Percentiles rank a stretch among this genome's conserved stretches.
These are phyloP conservation scores for Abramis brama DNA, from an alignment of 2,113 vertebrate species.

Conservation along the genomic window DNA sequence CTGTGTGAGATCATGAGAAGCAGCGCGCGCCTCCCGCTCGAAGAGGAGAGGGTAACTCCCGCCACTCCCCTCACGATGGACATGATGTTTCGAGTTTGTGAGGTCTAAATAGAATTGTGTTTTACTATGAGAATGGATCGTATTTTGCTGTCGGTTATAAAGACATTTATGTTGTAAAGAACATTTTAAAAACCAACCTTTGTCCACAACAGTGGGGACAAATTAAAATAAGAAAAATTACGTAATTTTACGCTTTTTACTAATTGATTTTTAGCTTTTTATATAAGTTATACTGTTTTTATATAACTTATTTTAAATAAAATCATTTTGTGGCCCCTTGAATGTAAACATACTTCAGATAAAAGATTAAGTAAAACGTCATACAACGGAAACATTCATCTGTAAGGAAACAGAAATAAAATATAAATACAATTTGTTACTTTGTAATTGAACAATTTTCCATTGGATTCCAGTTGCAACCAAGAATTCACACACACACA, in stretches of 20 bases:
- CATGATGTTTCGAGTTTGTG: background rate
- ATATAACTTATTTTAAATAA: background rate
- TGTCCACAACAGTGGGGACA: background rate
- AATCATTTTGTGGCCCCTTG: background rate
- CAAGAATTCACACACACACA: background rate
- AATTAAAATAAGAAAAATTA: background rate
- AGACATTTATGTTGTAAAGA: background rate
- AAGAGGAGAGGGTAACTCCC: background rate
- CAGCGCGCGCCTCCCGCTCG: constrained; percentile 28
- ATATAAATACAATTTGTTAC: background rate
- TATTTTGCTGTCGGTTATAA: background rate
- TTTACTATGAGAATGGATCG: background rate
- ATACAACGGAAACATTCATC: no score
- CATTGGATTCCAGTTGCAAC: background rate
- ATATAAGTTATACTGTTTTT: background rate
- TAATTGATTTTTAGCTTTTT: background rate
- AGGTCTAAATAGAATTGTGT: background rate
- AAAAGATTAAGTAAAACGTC: background rate
- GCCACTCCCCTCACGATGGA: constrained; percentile 1
- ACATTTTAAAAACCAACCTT: background rate
- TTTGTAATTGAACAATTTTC: background rate
- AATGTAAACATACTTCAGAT: background rate
- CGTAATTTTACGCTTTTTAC: no score
- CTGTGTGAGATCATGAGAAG: constrained; percentile 21
- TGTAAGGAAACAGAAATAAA: background rate